Base-by-base conservation (phyloP, 2,888 invertebrate genomes). In the Lamellibrachia columna region DNA sequence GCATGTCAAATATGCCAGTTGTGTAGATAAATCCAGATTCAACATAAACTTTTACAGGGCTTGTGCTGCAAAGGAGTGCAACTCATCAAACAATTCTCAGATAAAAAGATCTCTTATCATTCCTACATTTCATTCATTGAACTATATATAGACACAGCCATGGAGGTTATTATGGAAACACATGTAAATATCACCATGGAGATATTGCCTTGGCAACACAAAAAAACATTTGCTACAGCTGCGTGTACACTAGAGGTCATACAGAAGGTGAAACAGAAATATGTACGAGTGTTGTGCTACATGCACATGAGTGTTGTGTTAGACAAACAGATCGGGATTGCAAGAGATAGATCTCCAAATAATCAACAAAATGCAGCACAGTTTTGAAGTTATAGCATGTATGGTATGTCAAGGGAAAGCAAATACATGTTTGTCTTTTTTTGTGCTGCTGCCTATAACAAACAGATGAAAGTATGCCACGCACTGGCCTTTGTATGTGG, bases 311-410 rank as follows among this genome's bases (percentile, higher is more conserved):
- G 75, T 22, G 75, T 75, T 75, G n/a, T 75, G 75, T 55, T 9
- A 9, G 2, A 75, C 75, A 75, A 75, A 75, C 75, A 75, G 75
- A 75, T 15, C 75, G 15, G 75, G 75, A 75, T 22, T 22, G 75
- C n/a, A 6, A 75, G 55, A 9, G 75, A 75, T n/a, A 75, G 15
- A 6, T 3, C 55, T 55, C 55, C 55, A 55, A 4, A 75, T 22
- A 75, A 75, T 75, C 75, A 75, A 75, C n/a, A 75, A 60, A 60
- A 60, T 60, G 7, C n/a, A n/a, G n/a, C 75, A 6, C 22, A 15
- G 75, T 75, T n/a, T 75, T 75, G 22, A 75, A 75, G 22, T 75
- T 75, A 75, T 75, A 75, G 75, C 75, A 75, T 75, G 75, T 75
- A 3, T 75, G 22, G 22, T 75, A 75, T 22, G 6, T 75, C 75